These are phyloP conservation scores for Siderastrea siderea DNA, from an alignment of 92 coral and sea anemone genomes.

Conservation along the genomic window DNA sequence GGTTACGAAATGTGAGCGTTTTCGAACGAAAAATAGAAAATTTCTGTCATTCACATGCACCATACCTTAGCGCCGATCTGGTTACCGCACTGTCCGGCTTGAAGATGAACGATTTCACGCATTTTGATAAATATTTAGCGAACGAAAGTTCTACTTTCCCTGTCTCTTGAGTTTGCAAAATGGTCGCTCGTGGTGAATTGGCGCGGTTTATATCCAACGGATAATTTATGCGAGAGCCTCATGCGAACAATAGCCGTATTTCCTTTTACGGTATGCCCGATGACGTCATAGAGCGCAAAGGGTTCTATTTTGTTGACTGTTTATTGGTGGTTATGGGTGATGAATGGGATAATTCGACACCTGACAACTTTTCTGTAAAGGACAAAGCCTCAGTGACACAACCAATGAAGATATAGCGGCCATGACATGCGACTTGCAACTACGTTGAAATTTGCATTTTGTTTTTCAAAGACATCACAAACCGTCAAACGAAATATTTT, in stretches of 20 bases:
- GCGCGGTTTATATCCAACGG: neutral
- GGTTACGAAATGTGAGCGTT: neutral
- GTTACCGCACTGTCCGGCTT: constrained; percentile 99
- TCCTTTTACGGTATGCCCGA: neutral
- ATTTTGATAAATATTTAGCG: constrained; percentile 58
- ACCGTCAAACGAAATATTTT: neutral
- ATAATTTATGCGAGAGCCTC: neutral
- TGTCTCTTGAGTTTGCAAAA: neutral
- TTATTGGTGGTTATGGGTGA: neutral
- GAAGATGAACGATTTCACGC: constrained; percentile 99
- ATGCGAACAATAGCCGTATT: neutral
- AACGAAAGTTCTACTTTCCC: neutral
- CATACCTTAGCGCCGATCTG: constrained; percentile 98
- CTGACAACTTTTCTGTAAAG: constrained; percentile 13
- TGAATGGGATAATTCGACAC: constrained; percentile 21
- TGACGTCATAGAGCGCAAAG: constrained; percentile 5
- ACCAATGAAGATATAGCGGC: neutral
- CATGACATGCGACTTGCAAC: neutral
- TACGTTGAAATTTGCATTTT: neutral
- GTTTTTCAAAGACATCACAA: neutral
- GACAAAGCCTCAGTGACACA: constrained; percentile 9
- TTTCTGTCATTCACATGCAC: neutral
- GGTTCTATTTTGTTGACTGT: neutral
- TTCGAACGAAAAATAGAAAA: constrained; percentile 4
- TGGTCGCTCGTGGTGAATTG: constrained; percentile 19